A percentile compares a stretch with the other conserved stretches of the same genome.
These are phyloP conservation scores for Nyctibius bracteatus DNA, from an alignment of 2,113 vertebrate species.

Conservation along the genomic window DNA sequence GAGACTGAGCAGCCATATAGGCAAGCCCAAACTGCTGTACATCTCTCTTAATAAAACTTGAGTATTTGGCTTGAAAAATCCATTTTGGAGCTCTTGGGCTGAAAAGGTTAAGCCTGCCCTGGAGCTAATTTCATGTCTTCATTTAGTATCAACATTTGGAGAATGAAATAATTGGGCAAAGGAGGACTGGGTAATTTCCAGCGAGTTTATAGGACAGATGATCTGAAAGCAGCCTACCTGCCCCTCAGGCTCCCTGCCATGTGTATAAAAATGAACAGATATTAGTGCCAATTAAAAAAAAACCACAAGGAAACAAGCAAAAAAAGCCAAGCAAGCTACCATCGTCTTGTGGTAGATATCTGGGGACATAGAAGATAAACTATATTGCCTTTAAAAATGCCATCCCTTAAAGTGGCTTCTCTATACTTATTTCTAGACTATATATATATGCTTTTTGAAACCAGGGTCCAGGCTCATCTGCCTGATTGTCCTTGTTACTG, in stretches of 20 bases:
- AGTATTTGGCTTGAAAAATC: conserved; percentile 3
- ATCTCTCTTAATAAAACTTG: neutral
- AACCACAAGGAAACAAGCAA: neutral
- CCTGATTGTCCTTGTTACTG: neutral
- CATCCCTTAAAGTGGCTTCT: neutral
- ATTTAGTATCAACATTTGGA: neutral
- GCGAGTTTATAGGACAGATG: neutral
- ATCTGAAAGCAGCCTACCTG: neutral
- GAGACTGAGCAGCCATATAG: neutral
- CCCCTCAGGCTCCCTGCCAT: neutral
- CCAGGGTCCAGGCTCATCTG: neutral
- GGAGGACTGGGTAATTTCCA: neutral
- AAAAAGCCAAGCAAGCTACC: neutral
- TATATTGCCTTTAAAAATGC: neutral
- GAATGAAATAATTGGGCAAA: conserved; percentile 25
- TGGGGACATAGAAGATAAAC: neutral
- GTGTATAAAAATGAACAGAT: neutral
- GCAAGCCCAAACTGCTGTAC: neutral
- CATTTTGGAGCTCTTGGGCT: neutral
- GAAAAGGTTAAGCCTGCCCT: conserved; percentile 21
- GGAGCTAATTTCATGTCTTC: neutral
- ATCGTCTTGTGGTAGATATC: neutral
- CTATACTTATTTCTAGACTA: neutral
- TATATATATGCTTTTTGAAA: neutral
- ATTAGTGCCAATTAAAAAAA: neutral